These are phyloP conservation scores for Tethya wilhelma DNA, from an alignment of 37 sponge, comb jelly and placozoan species.

Conservation along the genomic window DNA sequence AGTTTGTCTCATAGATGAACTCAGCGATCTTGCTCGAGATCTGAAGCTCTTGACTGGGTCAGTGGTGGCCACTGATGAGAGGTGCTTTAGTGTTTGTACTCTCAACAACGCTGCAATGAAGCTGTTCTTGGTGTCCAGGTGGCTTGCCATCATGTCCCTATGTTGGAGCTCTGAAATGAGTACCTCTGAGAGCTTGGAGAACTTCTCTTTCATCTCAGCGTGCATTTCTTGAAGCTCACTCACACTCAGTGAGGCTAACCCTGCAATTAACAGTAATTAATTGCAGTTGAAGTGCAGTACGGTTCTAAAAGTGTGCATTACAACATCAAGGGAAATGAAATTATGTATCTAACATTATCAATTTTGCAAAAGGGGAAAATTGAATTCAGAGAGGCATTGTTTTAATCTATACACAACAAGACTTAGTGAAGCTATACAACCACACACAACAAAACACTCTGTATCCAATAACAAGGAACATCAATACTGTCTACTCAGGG, in stretches of 20 bases:
- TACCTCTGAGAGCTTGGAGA: conserved; percentile 47
- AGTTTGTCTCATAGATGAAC: too few relatives aligned
- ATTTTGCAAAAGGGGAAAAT: too few relatives aligned
- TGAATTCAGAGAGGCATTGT: too few relatives aligned
- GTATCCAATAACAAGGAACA: background rate
- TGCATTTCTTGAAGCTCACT: conserved; percentile 58
- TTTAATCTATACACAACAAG: too few relatives aligned
- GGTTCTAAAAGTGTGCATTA: background rate
- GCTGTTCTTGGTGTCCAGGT: conserved; percentile 58
- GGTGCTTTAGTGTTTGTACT: conserved; percentile 41
- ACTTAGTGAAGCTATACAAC: background rate
- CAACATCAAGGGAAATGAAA: background rate
- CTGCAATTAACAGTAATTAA: conserved; percentile 16
- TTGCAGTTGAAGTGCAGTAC: background rate
- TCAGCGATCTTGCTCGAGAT: too few relatives aligned
- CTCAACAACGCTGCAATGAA: conserved; percentile 69
- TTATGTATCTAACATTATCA: background rate
- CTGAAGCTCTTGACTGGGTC: too few relatives aligned
- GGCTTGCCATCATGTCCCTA: conserved; percentile 38
- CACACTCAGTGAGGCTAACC: conserved; percentile 51
- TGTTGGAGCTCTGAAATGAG: conserved; percentile 43
- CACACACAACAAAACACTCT: background rate
- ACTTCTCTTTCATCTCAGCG: conserved; percentile 67
- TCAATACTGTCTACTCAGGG: background rate
- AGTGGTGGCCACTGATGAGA: too few relatives aligned